Percentiles rank a stretch among this genome's conserved stretches.
Evolutionary conservation across 2,888 invertebrate genomes (phyloP).

Genomic region (Thalpophila matura): DNA sequence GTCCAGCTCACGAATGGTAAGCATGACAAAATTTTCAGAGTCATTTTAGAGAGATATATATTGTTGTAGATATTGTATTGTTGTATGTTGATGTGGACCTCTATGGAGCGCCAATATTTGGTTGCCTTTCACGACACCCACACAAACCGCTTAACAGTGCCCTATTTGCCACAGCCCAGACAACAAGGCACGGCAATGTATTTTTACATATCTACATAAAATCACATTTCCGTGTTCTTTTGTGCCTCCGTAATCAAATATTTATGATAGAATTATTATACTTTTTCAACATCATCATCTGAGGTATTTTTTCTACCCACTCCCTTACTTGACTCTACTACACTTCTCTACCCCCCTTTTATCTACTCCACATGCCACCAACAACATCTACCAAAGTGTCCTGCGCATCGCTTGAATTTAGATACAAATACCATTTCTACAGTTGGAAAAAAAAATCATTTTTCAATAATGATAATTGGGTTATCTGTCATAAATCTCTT

Average conservation of each 20-base stretch:
- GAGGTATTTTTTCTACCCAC: no score
- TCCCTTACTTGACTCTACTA: no score
- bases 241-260: slow-evolving; percentile 2
- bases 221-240: slow-evolving; percentile 16
- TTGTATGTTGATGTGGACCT: not conserved
- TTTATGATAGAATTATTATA: not conserved
- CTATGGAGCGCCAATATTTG: not conserved
- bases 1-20: no score
- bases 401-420: no score
- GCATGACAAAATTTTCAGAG: not conserved
- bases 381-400: no score
- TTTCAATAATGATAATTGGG: no score
- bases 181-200: not conserved
- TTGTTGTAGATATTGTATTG: not conserved
- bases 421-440: no score
- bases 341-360: no score
- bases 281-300: no score
- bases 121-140: slow-evolving; percentile 14
- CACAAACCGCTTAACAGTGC: slow-evolving; percentile 15
- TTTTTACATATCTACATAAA: slow-evolving; percentile 5
- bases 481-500: no score
- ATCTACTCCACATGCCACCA: no score
- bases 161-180: not conserved
- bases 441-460: no score
- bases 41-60: not conserved